These are phyloP conservation scores for Erethizon dorsatum DNA, from an alignment of 2,797 vertebrate species.

Conservation along the genomic window DNA sequence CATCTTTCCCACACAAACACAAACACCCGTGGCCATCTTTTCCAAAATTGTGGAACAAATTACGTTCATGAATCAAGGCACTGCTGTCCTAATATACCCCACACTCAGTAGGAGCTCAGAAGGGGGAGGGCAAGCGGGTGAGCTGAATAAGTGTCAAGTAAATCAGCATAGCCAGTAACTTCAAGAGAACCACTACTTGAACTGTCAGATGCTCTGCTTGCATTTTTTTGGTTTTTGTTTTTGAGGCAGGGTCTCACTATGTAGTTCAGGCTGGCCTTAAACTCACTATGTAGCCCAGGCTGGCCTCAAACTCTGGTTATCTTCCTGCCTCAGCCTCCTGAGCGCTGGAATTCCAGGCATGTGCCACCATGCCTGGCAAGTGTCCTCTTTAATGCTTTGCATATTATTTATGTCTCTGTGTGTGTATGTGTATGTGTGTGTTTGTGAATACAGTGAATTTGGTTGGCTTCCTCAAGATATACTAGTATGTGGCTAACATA, in stretches of 20 bases:
- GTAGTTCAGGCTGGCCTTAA: no score
- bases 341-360: background rate
- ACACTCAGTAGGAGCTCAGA: background rate
- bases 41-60: background rate
- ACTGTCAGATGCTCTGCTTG: background rate
- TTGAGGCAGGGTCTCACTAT: background rate
- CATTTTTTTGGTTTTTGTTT: background rate
- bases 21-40: background rate
- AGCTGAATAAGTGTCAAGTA: constrained; percentile 45
- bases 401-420: background rate
- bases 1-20: background rate
- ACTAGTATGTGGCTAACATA: background rate
- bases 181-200: constrained; percentile 11
- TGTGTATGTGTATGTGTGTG: background rate
- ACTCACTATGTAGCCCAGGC: background rate
- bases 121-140: background rate
- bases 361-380: background rate
- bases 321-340: background rate
- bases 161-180: background rate
- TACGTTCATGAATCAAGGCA: background rate
- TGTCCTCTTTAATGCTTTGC: constrained; percentile 32
- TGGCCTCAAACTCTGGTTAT: background rate
- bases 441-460: background rate
- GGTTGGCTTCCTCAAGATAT: background rate
- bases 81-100: background rate